These are phyloP conservation scores for Maniola jurtina DNA, from an alignment of 1,140 invertebrate species.

Conservation along the genomic window DNA sequence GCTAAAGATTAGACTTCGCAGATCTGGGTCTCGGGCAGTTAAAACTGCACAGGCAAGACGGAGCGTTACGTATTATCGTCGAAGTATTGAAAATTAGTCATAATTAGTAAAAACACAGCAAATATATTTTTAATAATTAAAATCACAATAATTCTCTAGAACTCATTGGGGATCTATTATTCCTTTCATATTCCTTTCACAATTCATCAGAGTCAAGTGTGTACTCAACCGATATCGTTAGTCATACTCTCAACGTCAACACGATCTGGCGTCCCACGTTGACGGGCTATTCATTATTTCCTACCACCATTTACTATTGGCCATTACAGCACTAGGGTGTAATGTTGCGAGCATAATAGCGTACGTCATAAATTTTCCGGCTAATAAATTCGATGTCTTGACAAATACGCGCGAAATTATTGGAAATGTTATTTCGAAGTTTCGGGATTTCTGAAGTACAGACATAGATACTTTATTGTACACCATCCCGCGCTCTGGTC, in stretches of 20 bases:
- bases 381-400: slow-evolving; percentile 20
- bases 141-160: too few species aligned
- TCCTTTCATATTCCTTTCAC: background rate
- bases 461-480: too few species aligned
- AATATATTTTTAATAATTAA: too few species aligned
- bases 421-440: too few species aligned
- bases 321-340: background rate
- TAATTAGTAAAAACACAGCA: too few species aligned
- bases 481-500: too few species aligned
- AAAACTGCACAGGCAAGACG: too few species aligned
- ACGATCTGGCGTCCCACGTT: slow-evolving; percentile 16
- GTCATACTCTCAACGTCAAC: slow-evolving; percentile 26
- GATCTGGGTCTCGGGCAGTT: too few species aligned
- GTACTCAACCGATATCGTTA: slow-evolving; percentile 16
- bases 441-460: too few species aligned
- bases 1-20: too few species aligned
- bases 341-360: slow-evolving; percentile 10
- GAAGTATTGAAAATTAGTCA: too few species aligned
- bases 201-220: background rate
- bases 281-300: slow-evolving; percentile 21
- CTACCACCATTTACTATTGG: slow-evolving; percentile 21
- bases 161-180: background rate
- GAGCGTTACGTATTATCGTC: too few species aligned
- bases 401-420: slow-evolving; percentile 9
- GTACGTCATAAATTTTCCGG: slow-evolving; percentile 16